Percentiles rank a stretch among this genome's conserved stretches.
Evolutionary conservation across 2,797 vertebrate species (phyloP).

Genomic region (Muscicapa striata): DNA sequence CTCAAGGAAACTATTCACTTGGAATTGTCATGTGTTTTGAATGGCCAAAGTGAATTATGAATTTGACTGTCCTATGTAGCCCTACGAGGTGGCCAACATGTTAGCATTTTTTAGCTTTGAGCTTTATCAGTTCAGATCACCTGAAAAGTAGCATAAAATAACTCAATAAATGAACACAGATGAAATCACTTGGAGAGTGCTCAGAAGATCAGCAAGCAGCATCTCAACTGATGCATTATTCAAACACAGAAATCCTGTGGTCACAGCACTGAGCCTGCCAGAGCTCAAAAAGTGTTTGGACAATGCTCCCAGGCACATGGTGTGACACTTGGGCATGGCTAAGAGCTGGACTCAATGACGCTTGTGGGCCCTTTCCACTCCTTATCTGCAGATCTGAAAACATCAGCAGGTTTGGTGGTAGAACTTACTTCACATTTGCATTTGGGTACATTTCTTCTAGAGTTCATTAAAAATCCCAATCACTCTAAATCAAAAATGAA

Average conservation of each 20-base stretch:
- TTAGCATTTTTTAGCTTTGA: neutral
- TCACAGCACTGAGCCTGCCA: neutral
- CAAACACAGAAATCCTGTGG: neutral
- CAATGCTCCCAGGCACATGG: neutral
- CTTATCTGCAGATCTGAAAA: neutral
- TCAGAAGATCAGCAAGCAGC: neutral
- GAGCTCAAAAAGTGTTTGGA: neutral
- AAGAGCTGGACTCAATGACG: neutral
- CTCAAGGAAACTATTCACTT: neutral
- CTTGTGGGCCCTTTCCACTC: neutral
- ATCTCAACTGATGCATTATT: neutral
- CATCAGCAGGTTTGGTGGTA: neutral
- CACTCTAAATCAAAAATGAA: neutral
- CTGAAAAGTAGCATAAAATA: neutral
- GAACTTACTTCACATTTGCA: neutral
- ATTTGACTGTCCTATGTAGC: neutral
- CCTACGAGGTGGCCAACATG: neutral
- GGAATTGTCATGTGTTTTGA: neutral
- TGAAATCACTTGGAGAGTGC: neutral
- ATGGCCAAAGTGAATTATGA: neutral
- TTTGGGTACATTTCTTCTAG: neutral
- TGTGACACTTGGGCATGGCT: neutral
- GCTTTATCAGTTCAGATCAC: neutral
- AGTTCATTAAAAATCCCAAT: neutral
- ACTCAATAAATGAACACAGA: neutral